Base-by-base conservation (phyloP, 1,140 invertebrate genomes). In the Brachionus paranguensis region DNA sequence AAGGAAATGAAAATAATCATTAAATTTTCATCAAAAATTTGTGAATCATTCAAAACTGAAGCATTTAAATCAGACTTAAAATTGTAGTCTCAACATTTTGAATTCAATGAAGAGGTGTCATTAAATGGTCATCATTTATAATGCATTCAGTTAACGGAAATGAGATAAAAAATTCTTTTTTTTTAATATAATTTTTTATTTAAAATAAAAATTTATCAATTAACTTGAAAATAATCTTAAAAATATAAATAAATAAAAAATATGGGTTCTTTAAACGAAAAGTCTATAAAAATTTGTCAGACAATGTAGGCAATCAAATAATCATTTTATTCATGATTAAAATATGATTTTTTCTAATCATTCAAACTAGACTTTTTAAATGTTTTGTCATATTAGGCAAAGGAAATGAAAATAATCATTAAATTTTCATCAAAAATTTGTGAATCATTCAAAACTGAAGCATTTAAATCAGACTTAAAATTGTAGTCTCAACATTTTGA, bases 291-390 rank as follows among this genome's bases (percentile, higher is more conserved):
- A 3, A 27, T 76, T 76, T 76, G 72, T 76, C 72, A 76, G 72
- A 76, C 72, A 76, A 76, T 76, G 72, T 76, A 76, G 72, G 72
- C 72, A 76, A 76, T 76, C 43, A 76, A 50, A 50, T 76, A 76
- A 76, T 76, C 72, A 76, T 50, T 50, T 50, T 50, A n/a, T n/a
- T 50, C 45, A 50, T 76, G 24, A 47, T 27, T 33, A 76, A 76
- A 50, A 17, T 74, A 27, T 76, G 41, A 76, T 76, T 27, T 50
- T 5, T 72, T 72, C 8, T 72, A 72, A 76, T 76, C 72, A 76
- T 37, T 24, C 72, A 76, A 76, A 76, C 20, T 50, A 50, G 53
- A 60, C 53, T 60, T 60, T 6, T 10, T 8, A 24, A 60, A 60
- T 8, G 53, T 60, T 60, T 60, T 60, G 53, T 60, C 53, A 60